These are phyloP conservation scores for Gnatocerus cornutus DNA, from an alignment of 2,888 invertebrate species.

Conservation along the genomic window DNA sequence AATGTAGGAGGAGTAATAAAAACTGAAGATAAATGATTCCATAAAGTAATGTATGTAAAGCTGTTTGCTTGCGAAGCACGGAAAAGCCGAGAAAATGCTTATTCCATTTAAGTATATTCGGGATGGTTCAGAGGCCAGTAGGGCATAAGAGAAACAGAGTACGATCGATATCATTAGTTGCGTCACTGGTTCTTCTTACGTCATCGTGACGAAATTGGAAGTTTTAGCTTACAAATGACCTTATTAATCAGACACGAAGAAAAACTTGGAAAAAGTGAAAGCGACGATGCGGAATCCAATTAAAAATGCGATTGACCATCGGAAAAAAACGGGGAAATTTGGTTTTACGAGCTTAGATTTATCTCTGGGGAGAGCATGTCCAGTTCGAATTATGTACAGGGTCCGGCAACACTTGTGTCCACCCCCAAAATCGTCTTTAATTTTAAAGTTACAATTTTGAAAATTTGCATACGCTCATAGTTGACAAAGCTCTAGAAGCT, in stretches of 20 bases:
- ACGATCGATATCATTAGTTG: slow-evolving; percentile 56
- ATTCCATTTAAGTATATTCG: slow-evolving; percentile 41
- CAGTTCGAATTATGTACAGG: too few relatives aligned
- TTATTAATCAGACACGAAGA: slow-evolving; percentile 8
- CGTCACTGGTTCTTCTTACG: slow-evolving; percentile 54
- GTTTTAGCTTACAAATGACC: slow-evolving; percentile 18
- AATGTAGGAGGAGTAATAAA: slow-evolving; percentile 28
- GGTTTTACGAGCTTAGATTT: slow-evolving; percentile 24
- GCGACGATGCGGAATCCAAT: too few relatives aligned
- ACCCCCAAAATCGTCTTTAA: too few relatives aligned
- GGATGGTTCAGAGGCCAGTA: slow-evolving; percentile 46
- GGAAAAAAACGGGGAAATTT: slow-evolving; percentile 13
- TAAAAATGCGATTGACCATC: not conserved
- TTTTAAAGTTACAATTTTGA: too few relatives aligned
- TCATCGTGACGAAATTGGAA: slow-evolving; percentile 51
- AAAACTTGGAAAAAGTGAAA: not conserved
- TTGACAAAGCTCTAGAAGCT: too few relatives aligned
- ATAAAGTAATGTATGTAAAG: slow-evolving; percentile 33
- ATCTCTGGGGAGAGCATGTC: not conserved
- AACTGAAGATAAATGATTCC: slow-evolving; percentile 32
- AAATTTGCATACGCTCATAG: too few relatives aligned
- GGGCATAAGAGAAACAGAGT: slow-evolving; percentile 42
- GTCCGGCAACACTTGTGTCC: too few relatives aligned
- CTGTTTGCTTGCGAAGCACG: slow-evolving; percentile 36
- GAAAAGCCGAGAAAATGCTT: slow-evolving; percentile 41